Conservation (phyloP, 1,140 invertebrate genomes). For the Apis florea region DNA sequence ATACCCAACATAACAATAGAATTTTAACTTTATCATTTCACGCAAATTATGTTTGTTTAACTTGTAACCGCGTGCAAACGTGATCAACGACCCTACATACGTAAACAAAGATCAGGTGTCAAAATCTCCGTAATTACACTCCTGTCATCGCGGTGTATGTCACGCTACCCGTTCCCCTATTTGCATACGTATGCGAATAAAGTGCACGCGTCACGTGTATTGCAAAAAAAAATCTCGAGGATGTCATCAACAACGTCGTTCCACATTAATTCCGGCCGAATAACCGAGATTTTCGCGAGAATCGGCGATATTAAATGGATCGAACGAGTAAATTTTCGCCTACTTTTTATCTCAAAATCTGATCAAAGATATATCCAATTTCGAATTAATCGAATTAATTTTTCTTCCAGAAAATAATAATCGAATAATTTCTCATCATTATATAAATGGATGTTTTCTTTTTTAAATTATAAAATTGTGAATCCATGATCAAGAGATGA, state of each 20-base stretch:
- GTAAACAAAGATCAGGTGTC: conserved; percentile 23
- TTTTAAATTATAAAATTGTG: too few relatives aligned
- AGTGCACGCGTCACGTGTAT: background rate
- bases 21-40: background rate
- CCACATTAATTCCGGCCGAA: conserved; percentile 18
- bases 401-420: too few relatives aligned
- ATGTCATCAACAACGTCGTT: conserved; percentile 27
- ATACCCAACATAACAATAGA: background rate
- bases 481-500: too few relatives aligned
- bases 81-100: conserved; percentile 14
- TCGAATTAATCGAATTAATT: too few relatives aligned
- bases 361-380: too few relatives aligned
- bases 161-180: background rate
- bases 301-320: background rate
- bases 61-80: background rate
- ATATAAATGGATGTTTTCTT: too few relatives aligned
- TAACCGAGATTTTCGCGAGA: conserved; percentile 15
- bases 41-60: background rate
- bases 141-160: background rate
- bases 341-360: too few relatives aligned
- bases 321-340: background rate
- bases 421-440: too few relatives aligned
- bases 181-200: conserved; percentile 24
- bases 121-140: conserved; percentile 29
- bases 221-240: conserved; percentile 2